Percentiles rank a stretch among this genome's conserved stretches.
Evolutionary conservation across 2,888 invertebrate genomes (phyloP).

Genomic region (Drosophila siamana): DNA sequence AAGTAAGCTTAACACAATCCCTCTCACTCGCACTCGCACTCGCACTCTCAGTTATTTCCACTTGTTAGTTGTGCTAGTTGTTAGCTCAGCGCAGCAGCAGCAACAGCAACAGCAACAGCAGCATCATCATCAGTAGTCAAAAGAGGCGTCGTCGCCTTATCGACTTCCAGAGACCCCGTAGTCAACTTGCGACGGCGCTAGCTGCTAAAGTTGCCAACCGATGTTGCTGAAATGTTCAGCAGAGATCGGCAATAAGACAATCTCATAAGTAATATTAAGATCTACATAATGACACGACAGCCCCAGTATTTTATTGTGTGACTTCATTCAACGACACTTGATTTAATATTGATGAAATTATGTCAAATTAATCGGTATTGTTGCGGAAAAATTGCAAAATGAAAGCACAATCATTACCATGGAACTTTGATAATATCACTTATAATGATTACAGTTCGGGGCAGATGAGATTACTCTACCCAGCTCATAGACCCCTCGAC

Average conservation of each 20-base stretch:
- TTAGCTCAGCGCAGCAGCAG: slow-evolving; percentile 19
- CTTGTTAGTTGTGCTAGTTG: slow-evolving; percentile 44
- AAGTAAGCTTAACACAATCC: slow-evolving; percentile 87
- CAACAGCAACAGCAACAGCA: slow-evolving; percentile 25
- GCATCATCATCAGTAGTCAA: slow-evolving; percentile 8
- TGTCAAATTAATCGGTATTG: no score
- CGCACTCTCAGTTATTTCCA: background rate
- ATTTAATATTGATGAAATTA: no score
- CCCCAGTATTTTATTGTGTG: no score
- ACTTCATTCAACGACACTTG: no score
- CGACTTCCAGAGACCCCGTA: slow-evolving; percentile 14
- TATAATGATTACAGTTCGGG: no score
- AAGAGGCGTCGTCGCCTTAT: background rate
- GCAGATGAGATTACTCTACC: no score
- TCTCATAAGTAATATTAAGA: no score
- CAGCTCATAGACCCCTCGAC: background rate
- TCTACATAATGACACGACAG: no score
- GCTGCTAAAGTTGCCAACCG: background rate
- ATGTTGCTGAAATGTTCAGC: background rate
- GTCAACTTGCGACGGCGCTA: background rate
- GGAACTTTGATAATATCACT: no score
- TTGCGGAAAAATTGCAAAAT: no score
- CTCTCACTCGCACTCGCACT: background rate
- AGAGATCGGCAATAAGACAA: no score
- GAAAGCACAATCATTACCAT: no score